phyloP scores from a whole-genome alignment of 35 echinoderm and acorn worm genomes.

The Patiria miniata region DNA sequence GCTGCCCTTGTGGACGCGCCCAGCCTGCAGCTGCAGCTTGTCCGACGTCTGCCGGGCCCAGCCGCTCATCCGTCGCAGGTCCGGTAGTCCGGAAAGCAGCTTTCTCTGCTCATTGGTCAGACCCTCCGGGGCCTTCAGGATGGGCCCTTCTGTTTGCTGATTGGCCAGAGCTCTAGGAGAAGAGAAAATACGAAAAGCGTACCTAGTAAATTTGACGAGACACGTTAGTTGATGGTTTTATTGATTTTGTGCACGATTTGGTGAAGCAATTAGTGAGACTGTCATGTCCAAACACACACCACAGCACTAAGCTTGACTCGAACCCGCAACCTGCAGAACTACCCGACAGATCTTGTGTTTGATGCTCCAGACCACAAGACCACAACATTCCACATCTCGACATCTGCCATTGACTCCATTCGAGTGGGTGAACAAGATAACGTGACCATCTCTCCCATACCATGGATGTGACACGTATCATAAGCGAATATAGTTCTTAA shows the following conservation, averaged over 20 bases:
- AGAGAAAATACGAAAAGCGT: neutral
- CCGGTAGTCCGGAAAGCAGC: neutral
- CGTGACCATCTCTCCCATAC: too few species aligned
- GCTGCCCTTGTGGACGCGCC: neutral
- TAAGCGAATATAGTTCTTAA: too few species aligned
- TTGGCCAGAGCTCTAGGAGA: neutral
- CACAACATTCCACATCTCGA: too few species aligned
- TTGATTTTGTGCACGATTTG: neutral
- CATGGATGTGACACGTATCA: too few species aligned
- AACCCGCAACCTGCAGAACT: too few species aligned
- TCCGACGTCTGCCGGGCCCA: neutral
- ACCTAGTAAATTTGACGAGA: neutral
- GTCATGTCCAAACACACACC: too few species aligned
- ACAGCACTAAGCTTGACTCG: too few species aligned
- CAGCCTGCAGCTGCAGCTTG: conserved; percentile 17
- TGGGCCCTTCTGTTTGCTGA: neutral
- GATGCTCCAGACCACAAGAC: too few species aligned
- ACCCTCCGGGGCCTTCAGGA: neutral
- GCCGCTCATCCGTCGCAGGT: neutral
- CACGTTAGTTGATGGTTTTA: neutral
- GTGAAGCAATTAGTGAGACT: too few species aligned
- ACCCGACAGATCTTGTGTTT: too few species aligned
- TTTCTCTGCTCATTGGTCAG: conserved; percentile 30
- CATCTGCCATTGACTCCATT: too few species aligned
- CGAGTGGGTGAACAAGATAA: too few species aligned